phyloP scores from a whole-genome alignment of 1,140 invertebrate species.

The fruit fly (Drosophila melanogaster) region DNA sequence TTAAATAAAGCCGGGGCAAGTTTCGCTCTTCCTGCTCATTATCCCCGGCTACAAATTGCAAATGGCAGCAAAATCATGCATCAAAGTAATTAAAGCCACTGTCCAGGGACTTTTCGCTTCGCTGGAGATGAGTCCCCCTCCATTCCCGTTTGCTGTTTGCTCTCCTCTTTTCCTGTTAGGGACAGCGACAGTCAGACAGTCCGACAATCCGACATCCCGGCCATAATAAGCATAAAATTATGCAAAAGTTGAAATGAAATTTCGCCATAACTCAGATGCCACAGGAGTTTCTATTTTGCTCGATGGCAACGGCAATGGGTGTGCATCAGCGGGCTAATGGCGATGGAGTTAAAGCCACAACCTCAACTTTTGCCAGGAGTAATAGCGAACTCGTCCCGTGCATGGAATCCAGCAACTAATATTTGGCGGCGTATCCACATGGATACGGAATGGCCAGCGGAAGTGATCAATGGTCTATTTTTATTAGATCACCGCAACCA shows the following conservation, averaged over 20 bases:
- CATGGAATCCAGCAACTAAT: neutral
- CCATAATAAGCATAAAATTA: constrained; percentile 80
- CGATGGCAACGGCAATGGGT: neutral
- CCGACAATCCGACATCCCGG: neutral
- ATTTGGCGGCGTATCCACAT: too few species aligned
- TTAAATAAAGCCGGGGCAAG: constrained; percentile 42
- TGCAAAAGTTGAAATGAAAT: constrained; percentile 81
- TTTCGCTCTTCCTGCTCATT: constrained; percentile 53
- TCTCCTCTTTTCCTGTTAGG: constrained; percentile 2
- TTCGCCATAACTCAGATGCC: constrained; percentile 63
- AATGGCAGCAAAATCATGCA: constrained; percentile 79
- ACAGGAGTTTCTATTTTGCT: constrained; percentile 45
- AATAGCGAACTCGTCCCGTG: constrained; percentile 16
- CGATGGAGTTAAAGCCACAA: constrained; percentile 5
- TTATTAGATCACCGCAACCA: neutral
- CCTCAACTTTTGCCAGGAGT: neutral
- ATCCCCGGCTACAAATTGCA: constrained; percentile 64
- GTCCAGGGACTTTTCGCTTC: constrained; percentile 67
- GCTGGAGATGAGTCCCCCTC: constrained; percentile 30
- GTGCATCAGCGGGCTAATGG: neutral
- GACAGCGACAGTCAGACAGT: neutral
- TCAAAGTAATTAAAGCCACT: constrained; percentile 78
- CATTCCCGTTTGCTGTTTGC: neutral
- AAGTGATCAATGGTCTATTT: neutral
- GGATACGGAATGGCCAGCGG: neutral